Conservation (phyloP, 2,797 vertebrate species). For the Myotis daubentonii region DNA sequence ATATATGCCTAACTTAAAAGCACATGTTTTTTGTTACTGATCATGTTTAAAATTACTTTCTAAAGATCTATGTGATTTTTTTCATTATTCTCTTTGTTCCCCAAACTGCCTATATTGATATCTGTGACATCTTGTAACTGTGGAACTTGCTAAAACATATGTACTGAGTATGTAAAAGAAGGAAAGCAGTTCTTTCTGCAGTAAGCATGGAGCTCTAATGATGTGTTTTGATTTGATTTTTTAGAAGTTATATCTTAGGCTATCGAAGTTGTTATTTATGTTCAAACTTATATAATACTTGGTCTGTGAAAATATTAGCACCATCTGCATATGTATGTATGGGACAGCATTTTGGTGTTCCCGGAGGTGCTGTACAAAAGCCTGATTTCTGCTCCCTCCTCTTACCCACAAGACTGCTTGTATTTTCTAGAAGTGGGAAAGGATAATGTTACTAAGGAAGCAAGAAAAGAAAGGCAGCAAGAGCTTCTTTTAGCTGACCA, state of each 20-base stretch:
- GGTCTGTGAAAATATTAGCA: background rate
- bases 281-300: background rate
- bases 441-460: slow-evolving; percentile 77
- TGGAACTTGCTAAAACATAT: slow-evolving; percentile 20
- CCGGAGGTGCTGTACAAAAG: background rate
- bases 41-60: slow-evolving; percentile 62
- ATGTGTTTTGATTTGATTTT: background rate
- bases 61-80: background rate
- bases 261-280: background rate
- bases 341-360: background rate
- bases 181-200: background rate
- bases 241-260: background rate
- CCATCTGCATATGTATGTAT: too few relatives aligned
- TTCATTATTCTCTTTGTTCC: background rate
- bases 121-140: background rate
- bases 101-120: background rate
- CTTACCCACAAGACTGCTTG: slow-evolving; percentile 64
- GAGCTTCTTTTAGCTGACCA: slow-evolving; percentile 85
- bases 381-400: slow-evolving; percentile 59
- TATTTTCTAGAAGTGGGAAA: slow-evolving; percentile 74
- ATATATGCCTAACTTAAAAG: slow-evolving; percentile 31
- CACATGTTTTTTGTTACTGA: background rate
- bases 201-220: background rate
- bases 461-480: slow-evolving; percentile 80
- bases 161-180: slow-evolving; percentile 52